A percentile compares a stretch with the other conserved stretches of the same genome.
These are phyloP conservation scores for Ametastegia equiseti DNA, from an alignment of 2,888 invertebrate genomes.

Conservation along the genomic window DNA sequence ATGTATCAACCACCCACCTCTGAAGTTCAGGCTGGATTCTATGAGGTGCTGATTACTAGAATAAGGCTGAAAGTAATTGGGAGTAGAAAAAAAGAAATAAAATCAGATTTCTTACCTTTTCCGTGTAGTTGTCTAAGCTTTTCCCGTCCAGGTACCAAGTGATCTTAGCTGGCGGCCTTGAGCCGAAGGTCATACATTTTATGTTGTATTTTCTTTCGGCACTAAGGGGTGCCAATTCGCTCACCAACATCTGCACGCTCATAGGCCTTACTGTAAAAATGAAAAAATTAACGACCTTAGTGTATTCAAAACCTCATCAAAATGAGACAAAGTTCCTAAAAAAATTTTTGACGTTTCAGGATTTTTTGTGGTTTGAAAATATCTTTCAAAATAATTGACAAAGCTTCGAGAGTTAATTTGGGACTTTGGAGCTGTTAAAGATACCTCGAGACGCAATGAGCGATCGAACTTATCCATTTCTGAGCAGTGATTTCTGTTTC, in stretches of 20 bases:
- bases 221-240: slow-evolving; percentile 87
- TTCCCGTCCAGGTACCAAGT: slow-evolving; percentile 91
- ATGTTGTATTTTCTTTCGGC: slow-evolving; percentile 90
- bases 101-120: slow-evolving; percentile 74
- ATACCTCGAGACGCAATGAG: no score
- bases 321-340: background rate
- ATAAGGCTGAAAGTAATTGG: background rate
- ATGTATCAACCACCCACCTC: background rate
- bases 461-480: no score
- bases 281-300: slow-evolving; percentile 55
- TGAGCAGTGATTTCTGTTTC: no score
- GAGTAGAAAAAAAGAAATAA: background rate
- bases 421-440: background rate
- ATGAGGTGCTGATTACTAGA: background rate
- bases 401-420: background rate
- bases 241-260: slow-evolving; percentile 86
- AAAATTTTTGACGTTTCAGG: background rate
- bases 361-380: background rate
- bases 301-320: background rate
- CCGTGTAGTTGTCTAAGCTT: slow-evolving; percentile 79
- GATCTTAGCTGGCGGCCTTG: slow-evolving; percentile 90
- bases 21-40: background rate
- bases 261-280: slow-evolving; percentile 90
- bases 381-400: background rate
- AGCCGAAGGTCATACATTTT: slow-evolving; percentile 90